Evolutionary conservation across 1,140 invertebrate genomes (phyloP), one percentile per base, ranked within the genome.

Genomic region (Charaxes varanes): DNA sequence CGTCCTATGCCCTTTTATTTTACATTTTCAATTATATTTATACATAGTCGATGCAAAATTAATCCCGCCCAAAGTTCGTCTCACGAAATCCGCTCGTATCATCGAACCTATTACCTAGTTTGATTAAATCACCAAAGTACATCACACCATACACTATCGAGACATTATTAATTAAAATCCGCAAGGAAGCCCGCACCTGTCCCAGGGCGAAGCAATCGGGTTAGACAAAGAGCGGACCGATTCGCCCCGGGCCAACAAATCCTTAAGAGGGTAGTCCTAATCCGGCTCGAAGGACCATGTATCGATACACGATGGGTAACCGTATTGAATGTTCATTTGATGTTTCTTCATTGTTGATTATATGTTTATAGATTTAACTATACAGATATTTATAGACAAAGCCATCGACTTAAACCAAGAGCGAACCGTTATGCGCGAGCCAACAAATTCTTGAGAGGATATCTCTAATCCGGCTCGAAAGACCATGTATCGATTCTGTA

Each of bases 101-200:
- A 49, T 37, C 14, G 40, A 38, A 38, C 32, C 40, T 40, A 42
- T 49, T 49, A 51, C 31, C 35, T 34, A 37, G 34, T 43, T 43
- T 32, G 45, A 49, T 60, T 51, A 65, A 58, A 58, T 57, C 47
- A 38, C 42, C 18, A 46, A 38, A 52, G 42, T 41, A 33, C 32
- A 27, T 24, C 43, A 40, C 60, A 51, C 54, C 42, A 51, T 50
- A 61, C 53, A 64, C 56, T 70, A 76, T 76, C 62, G 64, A 62
- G 61, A 69, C 67, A 72, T 77, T 66, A 70, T 65, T 77, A 73
- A 77, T 77, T 77, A 77, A 77, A 69, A 67, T 58, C 64, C 52
- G 50, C 31, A 41, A 66, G 54, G 60, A 68, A 65, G 60, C 65
- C 62, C 67, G 45, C 66, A 74, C 68, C 58, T 74, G 63, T 70